A percentile compares a stretch with the other conserved stretches of the same genome.
Evolutionary conservation across 2,797 vertebrate genomes (phyloP).

Genomic region (Alfaro cultratus): DNA sequence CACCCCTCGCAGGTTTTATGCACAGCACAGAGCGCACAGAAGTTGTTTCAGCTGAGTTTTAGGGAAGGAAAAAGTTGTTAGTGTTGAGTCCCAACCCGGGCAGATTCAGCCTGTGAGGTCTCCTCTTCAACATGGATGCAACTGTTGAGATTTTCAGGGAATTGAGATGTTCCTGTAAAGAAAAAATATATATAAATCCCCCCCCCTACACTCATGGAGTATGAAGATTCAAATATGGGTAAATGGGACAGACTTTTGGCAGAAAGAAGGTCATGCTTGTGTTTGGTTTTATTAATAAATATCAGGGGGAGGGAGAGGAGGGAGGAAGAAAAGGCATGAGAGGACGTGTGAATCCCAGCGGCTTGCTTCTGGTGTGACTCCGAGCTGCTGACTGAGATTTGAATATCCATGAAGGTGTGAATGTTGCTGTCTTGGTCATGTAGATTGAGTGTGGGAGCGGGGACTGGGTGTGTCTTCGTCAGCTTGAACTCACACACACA

Average conservation of each 20-base stretch:
- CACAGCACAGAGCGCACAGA: slow-evolving; percentile 39
- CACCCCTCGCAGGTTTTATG: slow-evolving; percentile 64
- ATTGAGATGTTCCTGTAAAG: slow-evolving; percentile 6
- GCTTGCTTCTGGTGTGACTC: slow-evolving; percentile 20
- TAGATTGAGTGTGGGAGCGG: slow-evolving; percentile 39
- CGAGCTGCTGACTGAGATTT: slow-evolving; percentile 44
- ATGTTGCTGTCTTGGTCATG: slow-evolving; percentile 58
- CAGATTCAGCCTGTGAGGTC: slow-evolving; percentile 41
- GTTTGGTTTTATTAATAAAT: slow-evolving; percentile 3
- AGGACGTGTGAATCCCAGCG: background rate
- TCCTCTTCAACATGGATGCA: slow-evolving; percentile 37
- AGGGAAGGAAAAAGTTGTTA: slow-evolving; percentile 49
- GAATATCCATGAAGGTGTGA: slow-evolving; percentile 59
- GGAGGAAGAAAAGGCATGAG: background rate
- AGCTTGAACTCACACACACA: slow-evolving; percentile 33
- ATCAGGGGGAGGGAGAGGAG: too few relatives aligned
- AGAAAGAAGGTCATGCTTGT: slow-evolving; percentile 16
- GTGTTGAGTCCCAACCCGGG: slow-evolving; percentile 32
- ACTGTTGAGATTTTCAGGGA: slow-evolving; percentile 19
- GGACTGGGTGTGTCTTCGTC: slow-evolving; percentile 60
- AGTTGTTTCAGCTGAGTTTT: slow-evolving; percentile 35
- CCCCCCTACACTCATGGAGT: slow-evolving; percentile 27
- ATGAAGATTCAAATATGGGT: slow-evolving; percentile 40
- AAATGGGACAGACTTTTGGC: slow-evolving; percentile 37
- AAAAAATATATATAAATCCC: background rate